phyloP scores from a whole-genome alignment of 1,140 invertebrate genomes.

The Coenobita brevimanus region DNA sequence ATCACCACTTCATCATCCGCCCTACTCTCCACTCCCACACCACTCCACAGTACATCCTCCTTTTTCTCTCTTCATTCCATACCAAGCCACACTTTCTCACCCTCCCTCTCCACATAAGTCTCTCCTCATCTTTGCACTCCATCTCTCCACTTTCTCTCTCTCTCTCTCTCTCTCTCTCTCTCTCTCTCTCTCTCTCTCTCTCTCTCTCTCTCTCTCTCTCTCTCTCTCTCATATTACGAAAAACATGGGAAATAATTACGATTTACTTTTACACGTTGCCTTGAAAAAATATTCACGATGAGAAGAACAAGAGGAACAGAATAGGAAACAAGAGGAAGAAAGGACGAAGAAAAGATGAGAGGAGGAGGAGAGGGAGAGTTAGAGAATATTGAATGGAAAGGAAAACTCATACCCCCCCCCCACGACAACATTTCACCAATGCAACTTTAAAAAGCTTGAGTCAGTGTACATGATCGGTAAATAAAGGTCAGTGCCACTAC shows the following conservation, averaged over 20 bases:
- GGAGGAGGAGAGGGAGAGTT: not conserved
- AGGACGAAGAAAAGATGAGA: not conserved
- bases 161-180: too few relatives aligned
- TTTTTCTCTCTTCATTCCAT: too few relatives aligned
- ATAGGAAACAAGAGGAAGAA: too few relatives aligned
- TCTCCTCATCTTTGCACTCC: too few relatives aligned
- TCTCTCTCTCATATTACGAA: too few relatives aligned
- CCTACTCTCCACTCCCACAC: too few relatives aligned
- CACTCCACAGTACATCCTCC: too few relatives aligned
- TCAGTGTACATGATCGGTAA: slow-evolving; percentile 11
- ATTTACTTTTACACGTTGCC: too few relatives aligned
- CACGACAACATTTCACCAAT: not conserved
- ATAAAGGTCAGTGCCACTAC: slow-evolving; percentile 2
- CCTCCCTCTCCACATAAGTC: too few relatives aligned
- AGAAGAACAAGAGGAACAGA: not conserved
- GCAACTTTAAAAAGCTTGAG: not conserved
- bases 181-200: not conserved
- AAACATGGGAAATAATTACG: too few relatives aligned
- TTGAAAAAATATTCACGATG: not conserved
- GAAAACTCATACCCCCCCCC: not conserved
- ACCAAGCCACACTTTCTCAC: too few relatives aligned
- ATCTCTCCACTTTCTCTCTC: not conserved
- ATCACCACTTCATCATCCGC: too few relatives aligned
- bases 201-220: not conserved
- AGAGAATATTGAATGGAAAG: not conserved